Evolutionary conservation across 2,113 vertebrate genomes (phyloP).

Genomic region (Pipa parva): DNA sequence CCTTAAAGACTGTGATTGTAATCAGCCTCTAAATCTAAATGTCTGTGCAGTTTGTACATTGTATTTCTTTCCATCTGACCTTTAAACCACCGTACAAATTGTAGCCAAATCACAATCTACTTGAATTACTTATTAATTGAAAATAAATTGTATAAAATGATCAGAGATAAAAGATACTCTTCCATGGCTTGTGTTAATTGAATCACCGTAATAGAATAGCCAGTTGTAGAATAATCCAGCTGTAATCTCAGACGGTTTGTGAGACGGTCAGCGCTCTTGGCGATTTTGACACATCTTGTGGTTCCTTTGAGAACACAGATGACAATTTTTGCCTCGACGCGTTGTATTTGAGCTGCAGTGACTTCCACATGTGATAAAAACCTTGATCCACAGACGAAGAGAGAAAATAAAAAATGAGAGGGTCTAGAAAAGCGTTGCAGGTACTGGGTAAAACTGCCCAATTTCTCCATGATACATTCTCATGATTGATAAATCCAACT

Average conservation of each 20-base stretch:
- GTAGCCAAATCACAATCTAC: too few species aligned
- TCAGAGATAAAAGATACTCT: too few species aligned
- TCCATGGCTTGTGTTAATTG: too few species aligned
- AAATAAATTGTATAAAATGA: too few species aligned
- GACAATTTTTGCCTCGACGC: constrained; percentile 13
- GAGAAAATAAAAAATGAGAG: constrained; percentile 66
- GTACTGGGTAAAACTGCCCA: constrained; percentile 63
- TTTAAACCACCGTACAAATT: too few species aligned
- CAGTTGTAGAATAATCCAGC: too few species aligned
- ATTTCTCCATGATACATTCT: constrained; percentile 56
- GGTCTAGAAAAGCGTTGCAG: constrained; percentile 71
- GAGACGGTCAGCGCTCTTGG: constrained; percentile 8
- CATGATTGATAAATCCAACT: constrained; percentile 52
- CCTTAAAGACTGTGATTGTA: too few species aligned
- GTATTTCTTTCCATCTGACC: too few species aligned
- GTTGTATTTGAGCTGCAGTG: constrained; percentile 44
- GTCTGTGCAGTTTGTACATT: too few species aligned
- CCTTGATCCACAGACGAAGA: constrained; percentile 55
- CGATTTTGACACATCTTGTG: background rate
- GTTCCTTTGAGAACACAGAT: constrained; percentile 16
- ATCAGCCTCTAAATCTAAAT: too few species aligned
- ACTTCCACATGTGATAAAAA: constrained; percentile 50
- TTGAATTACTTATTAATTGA: too few species aligned
- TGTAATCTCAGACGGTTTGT: background rate
- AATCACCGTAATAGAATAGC: too few species aligned